Conservation (phyloP, 1,140 invertebrate species). For the Triops longicaudatus region DNA sequence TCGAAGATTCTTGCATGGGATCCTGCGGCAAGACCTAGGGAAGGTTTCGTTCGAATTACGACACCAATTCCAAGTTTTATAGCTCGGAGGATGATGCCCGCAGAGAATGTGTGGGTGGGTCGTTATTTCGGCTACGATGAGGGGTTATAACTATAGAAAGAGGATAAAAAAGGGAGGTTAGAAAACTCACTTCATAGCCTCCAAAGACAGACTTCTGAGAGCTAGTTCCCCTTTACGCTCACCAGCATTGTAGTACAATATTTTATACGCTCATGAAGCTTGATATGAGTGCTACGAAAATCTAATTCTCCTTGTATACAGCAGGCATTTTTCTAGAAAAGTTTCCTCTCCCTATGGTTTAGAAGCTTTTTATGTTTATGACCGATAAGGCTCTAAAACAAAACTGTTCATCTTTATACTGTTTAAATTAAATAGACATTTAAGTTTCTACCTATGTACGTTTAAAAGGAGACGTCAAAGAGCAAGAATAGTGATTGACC, state of each 20-base stretch:
- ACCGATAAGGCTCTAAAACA: too few relatives aligned
- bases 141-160: conserved; percentile 15
- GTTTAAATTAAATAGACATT: too few relatives aligned
- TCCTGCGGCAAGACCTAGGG: background rate
- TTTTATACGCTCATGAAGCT: background rate
- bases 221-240: background rate
- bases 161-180: conserved; percentile 1
- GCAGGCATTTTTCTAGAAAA: too few relatives aligned
- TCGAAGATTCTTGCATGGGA: background rate
- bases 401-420: too few relatives aligned
- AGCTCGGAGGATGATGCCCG: background rate
- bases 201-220: background rate
- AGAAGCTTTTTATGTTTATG: too few relatives aligned
- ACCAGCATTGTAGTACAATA: background rate
- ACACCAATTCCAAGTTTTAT: conserved; percentile 8
- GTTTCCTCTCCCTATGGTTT: too few relatives aligned
- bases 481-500: too few relatives aligned
- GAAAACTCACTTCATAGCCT: background rate
- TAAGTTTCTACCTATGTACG: too few relatives aligned
- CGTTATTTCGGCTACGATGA: background rate
- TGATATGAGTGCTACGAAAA: too few relatives aligned
- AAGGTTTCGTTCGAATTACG: conserved; percentile 2
- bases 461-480: too few relatives aligned
- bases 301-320: too few relatives aligned
- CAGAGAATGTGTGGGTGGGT: background rate